phyloP scores from a whole-genome alignment of 1,140 invertebrate genomes.

The Microplitis mediator region DNA sequence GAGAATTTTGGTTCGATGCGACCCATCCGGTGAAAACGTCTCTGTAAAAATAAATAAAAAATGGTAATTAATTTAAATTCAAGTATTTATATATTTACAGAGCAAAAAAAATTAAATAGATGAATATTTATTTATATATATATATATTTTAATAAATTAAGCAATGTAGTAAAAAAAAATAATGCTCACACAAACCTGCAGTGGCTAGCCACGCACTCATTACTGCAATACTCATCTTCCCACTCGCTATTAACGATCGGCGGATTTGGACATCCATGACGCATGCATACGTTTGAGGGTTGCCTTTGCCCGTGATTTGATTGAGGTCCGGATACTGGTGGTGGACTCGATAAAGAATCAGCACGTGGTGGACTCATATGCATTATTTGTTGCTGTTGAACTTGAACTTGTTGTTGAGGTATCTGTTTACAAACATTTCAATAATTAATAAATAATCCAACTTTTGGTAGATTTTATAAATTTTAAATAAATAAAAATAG shows the following conservation, averaged over 20 bases:
- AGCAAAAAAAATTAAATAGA: not conserved
- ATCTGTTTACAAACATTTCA: conserved; percentile 41
- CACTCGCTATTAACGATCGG: conserved; percentile 92
- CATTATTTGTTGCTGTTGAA: conserved; percentile 54
- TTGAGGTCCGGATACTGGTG: conserved; percentile 49
- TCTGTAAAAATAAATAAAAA: conserved; percentile 64
- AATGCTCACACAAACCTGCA: conserved; percentile 73
- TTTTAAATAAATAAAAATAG: too few species aligned
- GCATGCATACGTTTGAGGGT: conserved; percentile 76
- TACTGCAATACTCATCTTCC: conserved; percentile 97
- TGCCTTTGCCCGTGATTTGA: conserved; percentile 59
- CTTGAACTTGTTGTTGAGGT: conserved; percentile 52
- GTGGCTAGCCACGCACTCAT: conserved; percentile 95
- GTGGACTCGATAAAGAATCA: conserved; percentile 52
- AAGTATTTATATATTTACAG: not conserved
- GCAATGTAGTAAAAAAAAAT: conserved; percentile 27
- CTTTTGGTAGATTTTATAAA: too few species aligned
- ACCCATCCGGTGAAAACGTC: conserved; percentile 92
- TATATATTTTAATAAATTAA: not conserved
- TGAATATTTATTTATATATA: too few species aligned
- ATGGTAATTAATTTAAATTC: conserved; percentile 34
- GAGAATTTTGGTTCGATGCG: conserved; percentile 77
- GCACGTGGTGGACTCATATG: conserved; percentile 57
- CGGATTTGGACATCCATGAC: conserved; percentile 88
- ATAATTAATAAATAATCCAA: not conserved